Base-by-base conservation (phyloP, 2,797 vertebrate genomes). In the Onychomys leucogaster region DNA sequence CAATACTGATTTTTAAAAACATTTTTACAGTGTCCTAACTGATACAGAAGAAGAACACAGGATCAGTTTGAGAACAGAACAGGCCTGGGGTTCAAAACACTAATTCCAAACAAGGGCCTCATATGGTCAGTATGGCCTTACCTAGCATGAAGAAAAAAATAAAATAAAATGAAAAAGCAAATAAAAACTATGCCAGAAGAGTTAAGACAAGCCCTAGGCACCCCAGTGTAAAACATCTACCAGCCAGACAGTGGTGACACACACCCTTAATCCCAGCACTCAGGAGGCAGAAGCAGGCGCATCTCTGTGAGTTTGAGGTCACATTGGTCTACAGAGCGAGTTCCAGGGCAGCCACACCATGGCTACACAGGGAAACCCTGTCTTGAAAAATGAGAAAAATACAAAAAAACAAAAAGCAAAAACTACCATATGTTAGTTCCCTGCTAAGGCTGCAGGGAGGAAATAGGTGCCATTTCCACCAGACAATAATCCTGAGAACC, bases 1-100 rank as follows among this genome's bases (percentile, higher is more conserved):
- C 90, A 61, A 69, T 65, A 59, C 29, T 89, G 55, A 85, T 93
- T 84, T 97, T 37, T 19, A 78, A 96, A 65, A 93, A 90, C 27
- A 59, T 73, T 82, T 57, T 71, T 5, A 37, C 76, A 76, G 92
- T 25, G 25, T 57, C 13, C 82, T 92, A 52, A 88, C 2, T 83
- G 21, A 94, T 25, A 75, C 9, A 61, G 12, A 25, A 55, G 21
- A n/a, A 89, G 52, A 88, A 82, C 49, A 73, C 3, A 77, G 92
- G 43, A 90, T 88, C 41, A 84, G 41, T 77, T 43, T 76, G 55
- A 95, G 29, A 89, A 46, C 34, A 86, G 19, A 67, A 67, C 83
- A 49, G 27, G 29, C 34, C 61, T 90, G 41, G 57, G 63, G 21
- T 25, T 75, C n/a, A 37, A 90, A 92, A 61, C 49, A 61, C 17